These are phyloP conservation scores for Neotoxoptera formosana DNA, from an alignment of 1,140 invertebrate species.

Conservation along the genomic window DNA sequence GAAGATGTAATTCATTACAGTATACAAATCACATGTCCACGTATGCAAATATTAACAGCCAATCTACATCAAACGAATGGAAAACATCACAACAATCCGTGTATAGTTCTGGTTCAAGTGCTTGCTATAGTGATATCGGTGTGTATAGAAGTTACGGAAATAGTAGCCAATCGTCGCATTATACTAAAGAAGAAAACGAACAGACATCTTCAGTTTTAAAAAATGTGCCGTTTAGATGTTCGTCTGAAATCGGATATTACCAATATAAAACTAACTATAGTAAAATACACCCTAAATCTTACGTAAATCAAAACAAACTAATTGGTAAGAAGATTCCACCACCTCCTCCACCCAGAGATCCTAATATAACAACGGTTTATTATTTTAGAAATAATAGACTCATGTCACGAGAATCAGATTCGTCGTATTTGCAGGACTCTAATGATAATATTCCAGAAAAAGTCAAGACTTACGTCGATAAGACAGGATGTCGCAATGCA, in stretches of 20 bases:
- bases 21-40: background rate
- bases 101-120: slow-evolving; percentile 22
- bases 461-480: slow-evolving; percentile 26
- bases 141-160: background rate
- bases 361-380: slow-evolving; percentile 68
- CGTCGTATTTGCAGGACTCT: slow-evolving; percentile 64
- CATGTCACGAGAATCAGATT: slow-evolving; percentile 61
- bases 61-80: background rate
- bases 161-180: background rate
- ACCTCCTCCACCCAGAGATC: slow-evolving; percentile 76
- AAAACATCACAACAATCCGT: slow-evolving; percentile 42
- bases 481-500: background rate
- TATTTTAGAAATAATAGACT: slow-evolving; percentile 62
- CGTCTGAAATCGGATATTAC: slow-evolving; percentile 29
- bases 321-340: slow-evolving; percentile 65
- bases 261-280: background rate
- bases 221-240: background rate
- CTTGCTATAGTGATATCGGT: slow-evolving; percentile 27
- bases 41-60: background rate
- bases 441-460: slow-evolving; percentile 65
- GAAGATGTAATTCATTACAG: slow-evolving; percentile 47
- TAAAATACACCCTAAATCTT: background rate
- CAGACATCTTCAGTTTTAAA: background rate
- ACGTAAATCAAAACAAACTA: background rate
- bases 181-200: background rate